Conservation (phyloP, 1,140 invertebrate genomes). For the Zaprionus gabonicus region DNA sequence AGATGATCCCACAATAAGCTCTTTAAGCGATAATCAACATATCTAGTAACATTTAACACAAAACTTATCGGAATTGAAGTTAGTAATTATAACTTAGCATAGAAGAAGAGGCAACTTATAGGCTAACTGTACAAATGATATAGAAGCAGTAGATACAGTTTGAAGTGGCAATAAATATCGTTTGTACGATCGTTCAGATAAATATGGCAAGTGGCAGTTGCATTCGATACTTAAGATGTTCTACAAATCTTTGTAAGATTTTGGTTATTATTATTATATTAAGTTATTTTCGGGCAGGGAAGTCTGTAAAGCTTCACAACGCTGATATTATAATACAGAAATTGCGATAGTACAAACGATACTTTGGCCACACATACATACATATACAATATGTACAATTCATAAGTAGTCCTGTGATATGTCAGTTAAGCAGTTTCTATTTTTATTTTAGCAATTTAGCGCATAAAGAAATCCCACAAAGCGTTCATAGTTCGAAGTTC, state of each 20-base stretch:
- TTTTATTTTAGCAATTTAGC: slow-evolving; percentile 80
- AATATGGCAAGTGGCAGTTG: neutral
- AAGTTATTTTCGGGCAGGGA: neutral
- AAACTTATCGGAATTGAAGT: slow-evolving; percentile 16
- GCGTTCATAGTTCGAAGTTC: slow-evolving; percentile 56
- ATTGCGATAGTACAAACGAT: slow-evolving; percentile 1
- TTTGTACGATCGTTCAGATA: neutral
- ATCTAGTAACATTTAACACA: slow-evolving; percentile 1
- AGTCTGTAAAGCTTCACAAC: slow-evolving; percentile 1
- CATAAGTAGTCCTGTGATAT: slow-evolving; percentile 45
- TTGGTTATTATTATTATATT: neutral
- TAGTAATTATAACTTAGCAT: slow-evolving; percentile 32
- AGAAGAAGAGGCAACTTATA: slow-evolving; percentile 57
- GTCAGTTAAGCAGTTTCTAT: slow-evolving; percentile 49
- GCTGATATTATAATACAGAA: slow-evolving; percentile 3
- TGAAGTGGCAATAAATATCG: neutral
- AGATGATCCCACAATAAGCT: slow-evolving; percentile 19
- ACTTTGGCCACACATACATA: neutral
- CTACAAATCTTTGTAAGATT: neutral
- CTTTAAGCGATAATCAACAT: slow-evolving; percentile 2
- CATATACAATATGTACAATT: slow-evolving; percentile 16
- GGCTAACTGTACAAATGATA: slow-evolving; percentile 73
- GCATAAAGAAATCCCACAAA: slow-evolving; percentile 77
- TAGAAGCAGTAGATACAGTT: neutral
- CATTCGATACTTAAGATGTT: neutral